Evolutionary conservation across 2,888 invertebrate species (phyloP).

Genomic region (Apotomis betuletana): DNA sequence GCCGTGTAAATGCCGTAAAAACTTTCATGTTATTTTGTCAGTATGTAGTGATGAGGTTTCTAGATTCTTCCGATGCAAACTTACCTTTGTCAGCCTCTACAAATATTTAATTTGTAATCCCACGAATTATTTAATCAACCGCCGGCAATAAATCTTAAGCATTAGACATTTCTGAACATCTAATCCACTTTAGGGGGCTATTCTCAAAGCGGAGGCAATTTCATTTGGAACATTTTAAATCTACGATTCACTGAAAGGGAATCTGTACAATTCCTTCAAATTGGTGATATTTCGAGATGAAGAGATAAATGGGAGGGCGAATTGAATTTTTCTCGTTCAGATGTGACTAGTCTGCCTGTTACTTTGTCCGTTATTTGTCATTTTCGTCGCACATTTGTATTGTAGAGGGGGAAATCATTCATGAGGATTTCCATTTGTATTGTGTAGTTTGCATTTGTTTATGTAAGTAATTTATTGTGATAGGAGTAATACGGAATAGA

Average conservation of each 20-base stretch:
- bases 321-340: slow-evolving; percentile 15
- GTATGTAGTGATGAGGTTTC: too few relatives aligned
- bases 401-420: neutral
- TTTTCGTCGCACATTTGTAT: neutral
- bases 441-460: too few relatives aligned
- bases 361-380: slow-evolving; percentile 13
- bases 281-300: slow-evolving; percentile 40
- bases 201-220: slow-evolving; percentile 37
- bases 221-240: slow-evolving; percentile 41
- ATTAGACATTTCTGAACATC: slow-evolving; percentile 30
- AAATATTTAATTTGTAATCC: slow-evolving; percentile 13
- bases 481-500: too few relatives aligned
- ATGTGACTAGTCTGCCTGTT: neutral
- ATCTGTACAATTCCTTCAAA: slow-evolving; percentile 34
- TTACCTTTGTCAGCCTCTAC: too few relatives aligned
- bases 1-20: too few relatives aligned
- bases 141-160: slow-evolving; percentile 30
- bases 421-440: too few relatives aligned
- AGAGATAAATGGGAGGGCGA: slow-evolving; percentile 17
- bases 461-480: too few relatives aligned
- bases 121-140: slow-evolving; percentile 31
- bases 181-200: slow-evolving; percentile 35
- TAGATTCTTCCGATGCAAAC: too few relatives aligned
- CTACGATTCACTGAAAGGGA: slow-evolving; percentile 28
- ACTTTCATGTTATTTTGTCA: too few relatives aligned